Base-by-base conservation (phyloP, 2,113 vertebrate genomes). In the Malurus elegans region DNA sequence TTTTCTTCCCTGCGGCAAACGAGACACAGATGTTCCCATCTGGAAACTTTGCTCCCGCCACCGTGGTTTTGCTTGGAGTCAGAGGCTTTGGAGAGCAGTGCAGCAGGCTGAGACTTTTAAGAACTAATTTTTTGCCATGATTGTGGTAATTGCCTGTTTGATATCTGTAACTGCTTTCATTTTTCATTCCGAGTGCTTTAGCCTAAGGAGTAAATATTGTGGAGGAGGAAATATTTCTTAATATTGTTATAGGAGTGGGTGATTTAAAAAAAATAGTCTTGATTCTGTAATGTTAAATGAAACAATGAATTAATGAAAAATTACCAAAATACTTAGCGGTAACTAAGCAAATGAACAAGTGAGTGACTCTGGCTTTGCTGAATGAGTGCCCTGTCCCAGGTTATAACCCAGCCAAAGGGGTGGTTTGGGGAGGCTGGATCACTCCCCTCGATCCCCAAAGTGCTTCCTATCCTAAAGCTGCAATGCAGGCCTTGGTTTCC, bases 11-110 rank as follows among this genome's bases (percentile, higher is more conserved):
- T 31, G 62, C 4, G 47, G 92, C 75, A 97, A 97, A 97, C 93
- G 84, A 97, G 92, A 97, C 76, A 84, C 96, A 97, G 94, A 97
- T 98, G 96, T 96, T 97, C 88, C 95, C 96, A 97, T 97, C 97
- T 97, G 95, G 95, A 97, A 92, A 81, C 83, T 94, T 95, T 92
- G 92, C 95, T 95, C 78, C 51, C 8, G 58, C 85, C 78, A 61
- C 88, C 9, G 12, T 75, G 38, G 20, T 90, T 97, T 89, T 6
- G 5, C 90, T 97, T 9, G 0, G 40, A 93, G 92, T 79, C 45
- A 0, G 92, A 96, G 90, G 83, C 87, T 95, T 96, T 90, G 60
- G 90, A 93, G 73, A 94, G 88, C 71, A 34, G 12, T 61, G 36
- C 75, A 71, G 85, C 76, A 86, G 45, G 86, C 92, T 83, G 86